These are phyloP conservation scores for Xestia ashworthii DNA, from an alignment of 2,888 invertebrate genomes.

Conservation along the genomic window DNA sequence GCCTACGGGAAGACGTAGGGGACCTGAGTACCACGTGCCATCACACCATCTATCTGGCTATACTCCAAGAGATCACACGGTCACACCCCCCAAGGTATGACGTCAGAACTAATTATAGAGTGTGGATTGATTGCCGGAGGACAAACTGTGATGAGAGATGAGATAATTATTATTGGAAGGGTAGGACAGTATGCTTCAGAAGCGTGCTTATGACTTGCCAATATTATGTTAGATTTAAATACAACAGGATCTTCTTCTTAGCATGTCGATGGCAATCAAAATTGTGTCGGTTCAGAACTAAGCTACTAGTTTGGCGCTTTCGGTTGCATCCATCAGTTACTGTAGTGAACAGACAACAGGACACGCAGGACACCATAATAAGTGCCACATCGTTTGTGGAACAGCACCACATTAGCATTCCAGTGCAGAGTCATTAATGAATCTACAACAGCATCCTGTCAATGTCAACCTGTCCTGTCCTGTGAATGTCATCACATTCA, in stretches of 20 bases:
- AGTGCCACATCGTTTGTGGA: too few relatives aligned
- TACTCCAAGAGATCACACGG: conserved; percentile 69
- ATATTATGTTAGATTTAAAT: background rate
- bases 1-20: conserved; percentile 52
- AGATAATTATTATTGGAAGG: conserved; percentile 12
- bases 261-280: too few relatives aligned
- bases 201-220: background rate
- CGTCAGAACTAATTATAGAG: conserved; percentile 54
- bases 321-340: too few relatives aligned
- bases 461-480: too few relatives aligned
- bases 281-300: too few relatives aligned
- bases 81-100: conserved; percentile 74
- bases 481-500: too few relatives aligned
- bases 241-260: background rate
- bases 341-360: too few relatives aligned
- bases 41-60: conserved; percentile 56
- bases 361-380: too few relatives aligned
- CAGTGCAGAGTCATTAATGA: too few relatives aligned
- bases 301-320: too few relatives aligned
- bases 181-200: background rate
- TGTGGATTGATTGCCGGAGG: conserved; percentile 35
- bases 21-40: conserved; percentile 66
- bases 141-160: conserved; percentile 25
- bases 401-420: too few relatives aligned
- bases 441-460: too few relatives aligned